A percentile compares a stretch with the other conserved stretches of the same genome.
Conservation (phyloP, 2,888 invertebrate genomes). For the Tetramorium bicarinatum region DNA sequence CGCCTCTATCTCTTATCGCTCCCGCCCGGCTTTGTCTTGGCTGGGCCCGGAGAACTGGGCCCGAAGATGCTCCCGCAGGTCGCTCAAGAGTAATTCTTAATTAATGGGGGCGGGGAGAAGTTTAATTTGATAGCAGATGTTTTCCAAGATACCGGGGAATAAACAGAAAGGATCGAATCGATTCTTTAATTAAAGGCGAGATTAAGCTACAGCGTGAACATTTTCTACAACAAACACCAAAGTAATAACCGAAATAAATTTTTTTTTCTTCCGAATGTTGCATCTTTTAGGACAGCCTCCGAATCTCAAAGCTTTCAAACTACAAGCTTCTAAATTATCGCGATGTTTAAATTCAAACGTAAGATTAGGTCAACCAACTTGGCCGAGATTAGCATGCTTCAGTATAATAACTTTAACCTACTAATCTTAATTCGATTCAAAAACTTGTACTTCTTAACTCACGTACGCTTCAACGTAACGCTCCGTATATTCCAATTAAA, state of each 20-base stretch:
- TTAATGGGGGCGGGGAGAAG: constrained; percentile 16
- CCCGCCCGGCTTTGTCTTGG: constrained; percentile 50
- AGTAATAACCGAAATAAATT: not conserved
- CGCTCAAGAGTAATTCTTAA: constrained; percentile 49
- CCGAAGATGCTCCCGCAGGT: constrained; percentile 37
- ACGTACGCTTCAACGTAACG: not conserved
- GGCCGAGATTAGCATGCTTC: not conserved
- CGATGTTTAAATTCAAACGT: not conserved
- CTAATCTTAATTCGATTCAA: constrained; percentile 30
- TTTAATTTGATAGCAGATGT: constrained; percentile 31
- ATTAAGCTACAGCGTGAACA: not conserved
- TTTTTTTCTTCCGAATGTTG: not conserved
- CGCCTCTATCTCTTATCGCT: constrained; percentile 59
- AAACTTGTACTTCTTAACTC: constrained; percentile 11
- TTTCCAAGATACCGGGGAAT: constrained; percentile 9
- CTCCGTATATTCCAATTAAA: constrained; percentile 3
- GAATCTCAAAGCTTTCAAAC: not conserved
- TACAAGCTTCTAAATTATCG: too few relatives aligned
- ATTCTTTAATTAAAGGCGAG: constrained; percentile 3
- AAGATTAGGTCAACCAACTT: not conserved
- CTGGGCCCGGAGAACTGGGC: constrained; percentile 34
- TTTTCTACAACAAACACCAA: not conserved
- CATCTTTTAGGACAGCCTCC: not conserved
- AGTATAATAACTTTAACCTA: not conserved
- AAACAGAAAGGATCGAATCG: constrained; percentile 3